Conservation (phyloP, 2,888 invertebrate genomes). For the Agrochola circellaris region DNA sequence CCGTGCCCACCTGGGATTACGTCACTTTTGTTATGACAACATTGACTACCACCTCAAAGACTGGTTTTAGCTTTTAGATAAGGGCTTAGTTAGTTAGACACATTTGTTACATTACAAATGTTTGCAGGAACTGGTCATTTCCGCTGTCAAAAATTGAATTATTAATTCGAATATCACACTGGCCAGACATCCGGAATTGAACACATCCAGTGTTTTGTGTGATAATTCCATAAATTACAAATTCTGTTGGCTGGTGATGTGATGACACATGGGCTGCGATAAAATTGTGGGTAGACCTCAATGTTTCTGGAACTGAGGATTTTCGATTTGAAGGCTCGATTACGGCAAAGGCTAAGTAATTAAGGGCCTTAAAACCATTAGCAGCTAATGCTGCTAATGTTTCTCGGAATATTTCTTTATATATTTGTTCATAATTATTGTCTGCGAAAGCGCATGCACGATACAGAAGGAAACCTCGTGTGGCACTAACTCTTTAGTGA, state of each 20-base stretch:
- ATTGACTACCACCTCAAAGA: constrained; percentile 33
- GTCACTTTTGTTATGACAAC: constrained; percentile 23
- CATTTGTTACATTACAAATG: not conserved
- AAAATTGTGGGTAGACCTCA: too few species aligned
- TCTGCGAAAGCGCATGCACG: not conserved
- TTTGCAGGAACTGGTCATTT: not conserved
- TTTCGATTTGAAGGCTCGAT: not conserved
- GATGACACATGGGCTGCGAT: too few species aligned
- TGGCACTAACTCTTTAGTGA: not conserved
- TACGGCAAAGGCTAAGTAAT: not conserved
- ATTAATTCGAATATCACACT: not conserved
- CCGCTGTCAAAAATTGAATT: too few species aligned
- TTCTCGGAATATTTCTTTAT: not conserved
- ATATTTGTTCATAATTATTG: constrained; percentile 2
- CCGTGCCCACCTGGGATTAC: not conserved
- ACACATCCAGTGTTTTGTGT: not conserved
- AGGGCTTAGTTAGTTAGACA: not conserved
- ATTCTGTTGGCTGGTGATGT: not conserved
- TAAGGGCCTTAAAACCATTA: too few species aligned
- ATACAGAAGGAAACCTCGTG: not conserved
- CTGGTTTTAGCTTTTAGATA: constrained; percentile 4
- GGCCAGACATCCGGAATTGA: not conserved
- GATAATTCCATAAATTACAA: not conserved
- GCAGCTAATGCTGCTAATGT: too few species aligned
- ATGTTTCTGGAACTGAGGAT: not conserved